Conservation (phyloP, 2,113 vertebrate species). For the Elephantulus edwardii region DNA sequence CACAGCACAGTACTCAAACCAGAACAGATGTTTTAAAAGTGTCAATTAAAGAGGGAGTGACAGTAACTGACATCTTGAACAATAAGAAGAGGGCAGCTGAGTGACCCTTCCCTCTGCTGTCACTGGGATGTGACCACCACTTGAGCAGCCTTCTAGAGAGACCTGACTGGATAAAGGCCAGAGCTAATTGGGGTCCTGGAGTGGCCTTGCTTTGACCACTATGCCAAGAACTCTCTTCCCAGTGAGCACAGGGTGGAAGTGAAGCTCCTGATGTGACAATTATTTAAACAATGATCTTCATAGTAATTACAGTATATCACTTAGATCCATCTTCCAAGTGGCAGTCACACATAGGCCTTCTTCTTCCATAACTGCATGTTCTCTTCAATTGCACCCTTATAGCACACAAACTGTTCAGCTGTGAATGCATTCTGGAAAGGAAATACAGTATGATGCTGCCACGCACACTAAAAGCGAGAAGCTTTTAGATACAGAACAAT, state of each 20-base stretch:
- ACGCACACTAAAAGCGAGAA: conserved; percentile 22
- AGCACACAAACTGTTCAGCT: conserved; percentile 50
- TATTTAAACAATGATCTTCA: background rate
- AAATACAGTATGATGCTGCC: background rate
- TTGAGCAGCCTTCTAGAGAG: background rate
- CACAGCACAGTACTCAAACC: background rate
- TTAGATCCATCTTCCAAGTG: conserved; percentile 22
- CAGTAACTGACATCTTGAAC: background rate
- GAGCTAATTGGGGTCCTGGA: background rate
- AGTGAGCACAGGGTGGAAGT: background rate
- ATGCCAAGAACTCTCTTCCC: background rate
- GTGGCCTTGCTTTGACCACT: background rate
- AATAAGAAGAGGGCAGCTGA: background rate
- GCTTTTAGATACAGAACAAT: conserved; percentile 36
- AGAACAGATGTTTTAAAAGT: background rate
- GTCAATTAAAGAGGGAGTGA: conserved; percentile 9
- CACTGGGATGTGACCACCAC: background rate
- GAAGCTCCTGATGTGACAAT: background rate
- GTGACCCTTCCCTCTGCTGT: background rate
- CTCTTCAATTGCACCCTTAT: conserved; percentile 21
- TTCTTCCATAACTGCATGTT: conserved; percentile 42
- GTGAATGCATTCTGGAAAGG: conserved; percentile 51
- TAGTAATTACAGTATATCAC: conserved; percentile 23
- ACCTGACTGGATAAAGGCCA: background rate
- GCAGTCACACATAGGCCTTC: conserved; percentile 33